Percentiles rank a stretch among this genome's conserved stretches.
Evolutionary conservation across 2,113 vertebrate genomes (phyloP).

Genomic region (Coptodon bakossiorum): DNA sequence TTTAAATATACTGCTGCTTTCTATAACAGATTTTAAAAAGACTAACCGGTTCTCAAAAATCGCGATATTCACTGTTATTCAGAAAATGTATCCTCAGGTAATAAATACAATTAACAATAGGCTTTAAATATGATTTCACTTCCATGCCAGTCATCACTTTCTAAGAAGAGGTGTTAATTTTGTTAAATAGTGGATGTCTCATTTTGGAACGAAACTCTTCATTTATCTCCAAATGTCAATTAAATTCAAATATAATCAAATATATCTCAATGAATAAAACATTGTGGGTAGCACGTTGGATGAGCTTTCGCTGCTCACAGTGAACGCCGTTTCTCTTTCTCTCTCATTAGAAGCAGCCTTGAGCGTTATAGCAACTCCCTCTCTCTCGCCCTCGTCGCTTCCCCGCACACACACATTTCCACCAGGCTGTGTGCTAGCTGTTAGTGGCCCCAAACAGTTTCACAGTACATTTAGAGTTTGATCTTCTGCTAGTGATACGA

Average conservation of each 20-base stretch:
- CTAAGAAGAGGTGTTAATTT: conserved; percentile 33
- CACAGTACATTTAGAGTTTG: conserved; percentile 35
- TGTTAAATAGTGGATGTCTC: conserved; percentile 30
- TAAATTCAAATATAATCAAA: conserved; percentile 54
- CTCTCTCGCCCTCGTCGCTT: neutral
- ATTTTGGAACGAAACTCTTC: conserved; percentile 29
- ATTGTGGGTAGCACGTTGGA: conserved; percentile 40
- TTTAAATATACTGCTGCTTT: neutral
- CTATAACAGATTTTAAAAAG: neutral
- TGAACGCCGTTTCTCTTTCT: neutral
- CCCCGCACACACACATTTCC: neutral
- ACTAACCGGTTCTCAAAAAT: neutral
- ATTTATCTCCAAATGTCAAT: conserved; percentile 53
- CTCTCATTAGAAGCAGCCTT: conserved; percentile 39
- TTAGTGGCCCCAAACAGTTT: conserved; percentile 26
- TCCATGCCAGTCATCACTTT: conserved; percentile 4
- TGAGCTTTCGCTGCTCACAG: conserved; percentile 18
- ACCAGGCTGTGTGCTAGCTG: neutral
- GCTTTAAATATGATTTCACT: neutral
- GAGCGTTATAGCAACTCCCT: conserved; percentile 9
- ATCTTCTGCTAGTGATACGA: conserved; percentile 25
- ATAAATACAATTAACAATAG: neutral
- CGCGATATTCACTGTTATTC: neutral
- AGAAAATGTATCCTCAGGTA: neutral
- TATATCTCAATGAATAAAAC: conserved; percentile 56